Base-by-base conservation (phyloP, 1,140 invertebrate species). In the Platyscapa corneri region DNA sequence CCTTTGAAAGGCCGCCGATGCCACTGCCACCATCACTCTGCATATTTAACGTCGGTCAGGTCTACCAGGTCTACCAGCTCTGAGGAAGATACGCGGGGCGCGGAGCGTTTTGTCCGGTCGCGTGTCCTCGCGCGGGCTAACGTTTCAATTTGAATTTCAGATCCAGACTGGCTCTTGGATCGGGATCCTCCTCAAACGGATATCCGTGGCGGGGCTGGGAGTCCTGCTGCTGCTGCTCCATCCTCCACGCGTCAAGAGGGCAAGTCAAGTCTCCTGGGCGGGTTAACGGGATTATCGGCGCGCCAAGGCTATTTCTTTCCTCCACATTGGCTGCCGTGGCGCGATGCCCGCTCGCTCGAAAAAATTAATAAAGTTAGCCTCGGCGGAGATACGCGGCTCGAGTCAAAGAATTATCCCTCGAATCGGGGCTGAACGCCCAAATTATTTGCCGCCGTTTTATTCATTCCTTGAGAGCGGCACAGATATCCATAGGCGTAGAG, bases 131-230 rank as follows among this genome's bases (percentile, higher is more conserved):
- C 85, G 87, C 87, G 84, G 76, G 88, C 87, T 86, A 88, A 88
- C 90, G 90, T 90, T 90, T 90, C 89, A 88, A 92, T 92, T 93
- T 91, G 90, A 92, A 92, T 91, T 92, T 93, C 87, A 90, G 89
- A 90, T 92, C 88, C 85, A 12, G 5, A 46, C n/a, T 16, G 75
- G 85, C 76, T 82, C 76, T 83, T n/a, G n/a, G n/a, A n/a, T n/a
- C 81, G 87, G 85, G 86, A 89, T 88, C 88, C 85, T 88, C 86
- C 88, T 56, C 86, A 88, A 88, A 85, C 89, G 89, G 90, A 90
- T 92, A 91, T 91, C 88, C 39, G 5, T 87, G 87, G 87, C 88
- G 90, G 89, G 90, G 89, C 86, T 88, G 86, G 80, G 84, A 88
- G 83, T 85, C 77, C 80, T n/a, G 83, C 60, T 87, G 87, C 88